Percentiles rank a stretch among this genome's conserved stretches.
These are phyloP conservation scores for Cataglyphis cursor DNA, from an alignment of 2,888 invertebrate species.

Conservation along the genomic window DNA sequence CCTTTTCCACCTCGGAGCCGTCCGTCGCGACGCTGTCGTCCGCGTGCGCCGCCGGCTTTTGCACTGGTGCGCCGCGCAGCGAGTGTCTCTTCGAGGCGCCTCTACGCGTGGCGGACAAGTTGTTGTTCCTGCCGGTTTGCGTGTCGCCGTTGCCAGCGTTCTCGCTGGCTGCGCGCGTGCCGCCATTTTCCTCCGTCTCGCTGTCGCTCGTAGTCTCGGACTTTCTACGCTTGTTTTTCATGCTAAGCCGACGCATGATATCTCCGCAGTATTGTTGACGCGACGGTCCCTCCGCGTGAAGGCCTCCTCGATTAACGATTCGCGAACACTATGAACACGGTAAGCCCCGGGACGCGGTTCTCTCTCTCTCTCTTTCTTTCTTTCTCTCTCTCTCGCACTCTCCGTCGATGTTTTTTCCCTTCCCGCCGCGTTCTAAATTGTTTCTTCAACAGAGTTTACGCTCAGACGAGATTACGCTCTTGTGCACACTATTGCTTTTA, in stretches of 20 bases:
- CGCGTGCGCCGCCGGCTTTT: conserved; percentile 66
- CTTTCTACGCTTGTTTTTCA: conserved; percentile 84
- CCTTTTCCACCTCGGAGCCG: conserved; percentile 70
- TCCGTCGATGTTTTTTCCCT: too few species aligned
- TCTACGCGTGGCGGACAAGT: conserved; percentile 73
- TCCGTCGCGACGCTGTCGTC: conserved; percentile 70
- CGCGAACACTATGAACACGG: too few species aligned
- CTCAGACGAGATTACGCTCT: neutral
- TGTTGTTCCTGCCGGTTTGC: conserved; percentile 75
- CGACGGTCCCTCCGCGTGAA: neutral
- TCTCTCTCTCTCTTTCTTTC: too few species aligned
- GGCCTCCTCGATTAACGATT: neutral
- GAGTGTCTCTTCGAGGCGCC: conserved; percentile 70
- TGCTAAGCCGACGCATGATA: conserved; percentile 84
- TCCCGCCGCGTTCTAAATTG: too few species aligned
- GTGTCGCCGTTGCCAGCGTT: conserved; percentile 75
- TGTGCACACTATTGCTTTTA: neutral
- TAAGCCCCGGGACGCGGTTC: too few species aligned
- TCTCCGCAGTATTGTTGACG: neutral
- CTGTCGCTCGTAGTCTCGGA: conserved; percentile 81
- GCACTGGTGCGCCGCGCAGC: conserved; percentile 70
- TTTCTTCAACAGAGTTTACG: neutral
- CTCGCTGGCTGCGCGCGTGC: conserved; percentile 69
- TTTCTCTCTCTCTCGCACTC: too few species aligned
- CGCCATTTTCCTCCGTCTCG: conserved; percentile 84